These are phyloP conservation scores for Prolemur simus DNA, from an alignment of 2,113 vertebrate species.

Conservation along the genomic window DNA sequence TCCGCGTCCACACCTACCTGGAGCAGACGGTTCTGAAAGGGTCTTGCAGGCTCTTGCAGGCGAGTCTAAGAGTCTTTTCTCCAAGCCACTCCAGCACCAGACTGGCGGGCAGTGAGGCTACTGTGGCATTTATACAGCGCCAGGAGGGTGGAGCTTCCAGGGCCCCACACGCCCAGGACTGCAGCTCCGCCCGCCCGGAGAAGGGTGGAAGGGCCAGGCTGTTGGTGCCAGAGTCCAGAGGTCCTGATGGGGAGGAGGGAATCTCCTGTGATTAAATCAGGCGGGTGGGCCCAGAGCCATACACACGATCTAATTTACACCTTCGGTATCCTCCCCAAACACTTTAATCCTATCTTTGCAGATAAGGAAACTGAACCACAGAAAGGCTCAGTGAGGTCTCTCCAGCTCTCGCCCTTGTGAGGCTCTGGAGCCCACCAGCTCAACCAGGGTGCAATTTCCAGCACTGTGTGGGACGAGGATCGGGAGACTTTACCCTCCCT, in stretches of 20 bases:
- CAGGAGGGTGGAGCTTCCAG: neutral
- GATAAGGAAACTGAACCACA: neutral
- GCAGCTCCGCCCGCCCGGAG: neutral
- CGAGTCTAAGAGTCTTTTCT: rapidly evolving
- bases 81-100: neutral
- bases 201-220: neutral
- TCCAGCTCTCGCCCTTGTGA: neutral
- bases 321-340: neutral
- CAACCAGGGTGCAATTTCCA: neutral
- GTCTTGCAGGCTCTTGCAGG: neutral
- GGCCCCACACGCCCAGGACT: neutral
- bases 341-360: neutral
- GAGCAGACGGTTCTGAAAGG: neutral
- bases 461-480: neutral
- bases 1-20: neutral
- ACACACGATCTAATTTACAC: neutral
- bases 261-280: neutral
- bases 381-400: neutral
- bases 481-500: neutral
- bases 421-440: neutral
- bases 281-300: neutral
- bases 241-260: neutral
- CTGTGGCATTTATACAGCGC: too few species aligned
- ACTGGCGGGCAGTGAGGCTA: too few species aligned
- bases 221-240: neutral